Conservation (phyloP, 2,113 vertebrate genomes). For the Hippocampus zosterae region DNA sequence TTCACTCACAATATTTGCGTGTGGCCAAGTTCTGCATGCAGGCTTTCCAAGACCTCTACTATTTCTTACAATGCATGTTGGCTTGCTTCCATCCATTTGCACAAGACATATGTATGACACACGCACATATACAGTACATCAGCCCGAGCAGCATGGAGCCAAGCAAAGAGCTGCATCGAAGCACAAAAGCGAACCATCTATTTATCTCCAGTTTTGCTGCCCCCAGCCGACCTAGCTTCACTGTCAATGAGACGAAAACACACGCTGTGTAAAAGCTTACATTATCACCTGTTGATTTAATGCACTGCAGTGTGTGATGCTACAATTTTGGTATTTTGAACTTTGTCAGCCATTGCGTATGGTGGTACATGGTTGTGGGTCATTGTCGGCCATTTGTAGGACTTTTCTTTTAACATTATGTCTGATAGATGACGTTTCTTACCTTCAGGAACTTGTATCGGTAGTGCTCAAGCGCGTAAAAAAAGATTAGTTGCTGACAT, state of each 20-base stretch:
- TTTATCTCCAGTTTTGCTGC: conserved; percentile 20
- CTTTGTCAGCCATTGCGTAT: background rate
- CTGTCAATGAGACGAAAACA: conserved; percentile 5
- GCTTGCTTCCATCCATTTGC: conserved; percentile 33
- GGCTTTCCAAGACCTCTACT: conserved; percentile 23
- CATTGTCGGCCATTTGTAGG: background rate
- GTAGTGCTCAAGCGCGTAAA: background rate
- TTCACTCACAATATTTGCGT: conserved; percentile 22
- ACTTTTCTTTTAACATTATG: background rate
- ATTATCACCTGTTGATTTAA: background rate
- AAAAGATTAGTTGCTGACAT: background rate
- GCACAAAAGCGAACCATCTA: conserved; percentile 33
- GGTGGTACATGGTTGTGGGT: background rate
- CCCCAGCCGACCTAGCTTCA: conserved; percentile 10
- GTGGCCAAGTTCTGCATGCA: conserved; percentile 40
- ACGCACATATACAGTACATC: conserved; percentile 4
- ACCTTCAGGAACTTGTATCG: background rate
- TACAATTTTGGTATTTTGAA: background rate
- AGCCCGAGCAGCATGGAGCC: conserved; percentile 36
- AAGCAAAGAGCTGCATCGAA: conserved; percentile 22
- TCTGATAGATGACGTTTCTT: background rate
- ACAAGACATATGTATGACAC: conserved; percentile 8
- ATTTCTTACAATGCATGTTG: conserved; percentile 24
- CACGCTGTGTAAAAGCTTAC: background rate
- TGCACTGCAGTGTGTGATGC: background rate